Evolutionary conservation across 64 coral and sea anemone genomes (phyloP).

Genomic region (Montipora efflorescens): DNA sequence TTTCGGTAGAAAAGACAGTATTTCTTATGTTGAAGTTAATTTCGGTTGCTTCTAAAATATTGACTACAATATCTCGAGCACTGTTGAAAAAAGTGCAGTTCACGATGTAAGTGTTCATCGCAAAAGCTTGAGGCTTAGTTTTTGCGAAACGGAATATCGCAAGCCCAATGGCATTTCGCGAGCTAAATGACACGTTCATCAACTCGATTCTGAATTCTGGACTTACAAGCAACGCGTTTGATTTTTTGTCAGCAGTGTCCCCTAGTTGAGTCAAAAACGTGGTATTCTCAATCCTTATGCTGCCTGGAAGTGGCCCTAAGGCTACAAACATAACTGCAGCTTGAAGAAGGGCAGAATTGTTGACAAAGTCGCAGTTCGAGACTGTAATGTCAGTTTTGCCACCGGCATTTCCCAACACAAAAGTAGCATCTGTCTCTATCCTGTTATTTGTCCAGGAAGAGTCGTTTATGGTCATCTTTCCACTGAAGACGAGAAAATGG

Average conservation of each 20-base stretch:
- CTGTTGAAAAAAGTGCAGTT: slow-evolving; percentile 2
- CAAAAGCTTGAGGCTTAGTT: not conserved
- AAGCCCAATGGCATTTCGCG: not conserved
- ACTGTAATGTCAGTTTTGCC: not conserved
- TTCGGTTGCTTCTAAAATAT: not conserved
- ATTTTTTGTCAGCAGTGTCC: not conserved
- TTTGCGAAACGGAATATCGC: not conserved
- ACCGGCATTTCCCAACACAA: not conserved
- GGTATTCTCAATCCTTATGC: not conserved
- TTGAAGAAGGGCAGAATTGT: not conserved
- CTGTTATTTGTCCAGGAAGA: slow-evolving; percentile 5
- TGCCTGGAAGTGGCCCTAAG: not conserved
- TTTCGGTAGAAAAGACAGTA: not conserved
- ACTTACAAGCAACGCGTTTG: not conserved
- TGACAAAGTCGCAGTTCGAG: not conserved
- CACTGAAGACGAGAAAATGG: not conserved
- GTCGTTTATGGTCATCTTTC: not conserved
- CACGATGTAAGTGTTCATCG: not conserved
- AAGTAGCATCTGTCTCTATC: not conserved
- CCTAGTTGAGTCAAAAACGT: not conserved
- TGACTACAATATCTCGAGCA: not conserved
- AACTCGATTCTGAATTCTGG: not conserved
- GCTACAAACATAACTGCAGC: not conserved
- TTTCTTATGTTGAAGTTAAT: not conserved
- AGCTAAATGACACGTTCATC: not conserved